Evolutionary conservation across 2,113 vertebrate species (phyloP).

Genomic region (Dasypus novemcinctus): DNA sequence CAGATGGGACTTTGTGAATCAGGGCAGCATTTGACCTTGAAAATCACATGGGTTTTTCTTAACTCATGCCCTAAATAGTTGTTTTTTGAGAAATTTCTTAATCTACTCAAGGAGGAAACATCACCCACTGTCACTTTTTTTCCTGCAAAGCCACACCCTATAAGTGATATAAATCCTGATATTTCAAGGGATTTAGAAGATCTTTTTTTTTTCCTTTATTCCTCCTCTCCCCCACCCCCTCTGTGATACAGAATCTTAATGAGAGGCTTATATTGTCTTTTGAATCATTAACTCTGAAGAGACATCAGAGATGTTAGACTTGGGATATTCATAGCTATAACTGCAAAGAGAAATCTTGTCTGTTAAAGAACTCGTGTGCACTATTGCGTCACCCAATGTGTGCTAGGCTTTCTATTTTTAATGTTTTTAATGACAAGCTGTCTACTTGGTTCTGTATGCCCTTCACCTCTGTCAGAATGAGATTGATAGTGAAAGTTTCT

Average conservation of each 20-base stretch:
- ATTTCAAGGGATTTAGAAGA: background rate
- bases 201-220: background rate
- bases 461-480: slow-evolving; percentile 24
- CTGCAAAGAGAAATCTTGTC: background rate
- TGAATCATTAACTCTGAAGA: slow-evolving; percentile 9
- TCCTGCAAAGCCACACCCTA: background rate
- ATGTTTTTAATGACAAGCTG: background rate
- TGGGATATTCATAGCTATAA: background rate
- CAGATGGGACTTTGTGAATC: background rate
- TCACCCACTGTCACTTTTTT: background rate
- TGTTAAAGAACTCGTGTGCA: background rate
- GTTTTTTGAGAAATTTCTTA: background rate
- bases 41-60: background rate
- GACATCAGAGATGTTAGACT: background rate
- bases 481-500: slow-evolving; percentile 20
- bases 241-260: background rate
- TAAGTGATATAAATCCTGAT: background rate
- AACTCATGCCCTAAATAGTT: background rate
- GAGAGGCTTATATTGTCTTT: background rate
- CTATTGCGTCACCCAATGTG: background rate
- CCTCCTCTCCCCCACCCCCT: background rate
- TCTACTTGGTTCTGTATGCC: background rate
- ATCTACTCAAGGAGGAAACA: background rate
- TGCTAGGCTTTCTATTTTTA: background rate
- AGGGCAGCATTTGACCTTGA: background rate